These are phyloP conservation scores for Amaurobius ferox DNA, from an alignment of 2,888 invertebrate species.

Conservation along the genomic window DNA sequence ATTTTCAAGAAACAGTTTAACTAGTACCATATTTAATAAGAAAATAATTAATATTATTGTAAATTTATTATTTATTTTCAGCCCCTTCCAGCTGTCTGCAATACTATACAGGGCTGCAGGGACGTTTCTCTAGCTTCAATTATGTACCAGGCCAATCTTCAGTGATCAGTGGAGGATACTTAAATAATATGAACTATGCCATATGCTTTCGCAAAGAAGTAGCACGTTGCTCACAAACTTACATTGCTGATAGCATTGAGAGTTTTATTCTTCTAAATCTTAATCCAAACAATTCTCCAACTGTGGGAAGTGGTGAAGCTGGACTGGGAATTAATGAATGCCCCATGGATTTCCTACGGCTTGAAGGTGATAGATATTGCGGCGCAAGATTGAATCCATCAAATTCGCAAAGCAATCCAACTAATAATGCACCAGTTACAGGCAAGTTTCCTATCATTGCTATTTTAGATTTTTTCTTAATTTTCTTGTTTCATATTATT, in stretches of 20 bases:
- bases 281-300: constrained; percentile 33
- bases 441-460: constrained; percentile 34
- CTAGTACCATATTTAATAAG: no score
- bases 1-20: no score
- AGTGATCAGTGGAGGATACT: constrained; percentile 59
- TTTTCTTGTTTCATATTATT: no score
- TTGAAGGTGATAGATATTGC: constrained; percentile 73
- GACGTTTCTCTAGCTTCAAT: constrained; percentile 89
- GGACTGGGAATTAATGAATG: constrained; percentile 70
- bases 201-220: constrained; percentile 89
- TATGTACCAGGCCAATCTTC: constrained; percentile 82
- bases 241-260: constrained; percentile 29
- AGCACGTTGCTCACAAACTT: constrained; percentile 87
- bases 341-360: constrained; percentile 63
- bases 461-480: no score
- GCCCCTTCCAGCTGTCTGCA: constrained; percentile 82
- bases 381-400: constrained; percentile 72
- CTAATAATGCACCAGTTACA: constrained; percentile 63
- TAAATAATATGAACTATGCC: constrained; percentile 85
- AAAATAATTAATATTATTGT: no score
- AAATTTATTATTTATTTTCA: no score
- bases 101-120: constrained; percentile 87
- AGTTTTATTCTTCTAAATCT: constrained; percentile 58
- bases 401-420: constrained; percentile 45
- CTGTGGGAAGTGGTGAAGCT: constrained; percentile 56